phyloP scores from a whole-genome alignment of 2,888 invertebrate species.

The Cybosia mesomella region DNA sequence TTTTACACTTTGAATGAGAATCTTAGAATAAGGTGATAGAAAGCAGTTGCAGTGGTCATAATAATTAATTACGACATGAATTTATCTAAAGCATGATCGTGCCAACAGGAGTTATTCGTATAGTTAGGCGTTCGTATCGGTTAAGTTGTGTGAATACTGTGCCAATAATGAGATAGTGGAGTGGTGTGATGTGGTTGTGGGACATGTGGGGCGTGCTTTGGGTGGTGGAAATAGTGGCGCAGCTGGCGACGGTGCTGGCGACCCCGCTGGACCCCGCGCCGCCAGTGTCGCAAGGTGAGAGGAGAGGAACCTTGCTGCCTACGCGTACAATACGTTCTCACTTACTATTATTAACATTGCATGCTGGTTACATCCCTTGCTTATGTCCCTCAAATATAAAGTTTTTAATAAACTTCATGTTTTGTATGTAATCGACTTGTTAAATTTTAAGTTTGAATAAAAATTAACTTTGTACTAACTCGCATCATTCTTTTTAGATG shows the following conservation, averaged over 20 bases:
- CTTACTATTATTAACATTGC: slow-evolving; percentile 57
- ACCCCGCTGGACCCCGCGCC: slow-evolving; percentile 80
- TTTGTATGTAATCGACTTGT: neutral
- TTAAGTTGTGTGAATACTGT: slow-evolving; percentile 86
- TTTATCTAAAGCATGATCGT: slow-evolving; percentile 84
- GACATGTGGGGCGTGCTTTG: slow-evolving; percentile 85
- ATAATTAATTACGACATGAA: slow-evolving; percentile 73
- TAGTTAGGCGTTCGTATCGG: slow-evolving; percentile 84
- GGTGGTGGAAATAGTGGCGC: slow-evolving; percentile 76
- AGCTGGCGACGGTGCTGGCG: slow-evolving; percentile 73
- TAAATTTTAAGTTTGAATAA: neutral
- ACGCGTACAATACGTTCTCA: slow-evolving; percentile 52
- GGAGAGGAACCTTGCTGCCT: slow-evolving; percentile 76
- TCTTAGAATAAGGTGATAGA: slow-evolving; percentile 77
- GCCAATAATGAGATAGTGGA: slow-evolving; percentile 87
- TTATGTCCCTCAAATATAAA: neutral
- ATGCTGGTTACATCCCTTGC: slow-evolving; percentile 47
- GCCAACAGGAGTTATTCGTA: slow-evolving; percentile 82
- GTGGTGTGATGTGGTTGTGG: slow-evolving; percentile 86
- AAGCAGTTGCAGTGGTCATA: slow-evolving; percentile 59
- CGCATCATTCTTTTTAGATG: neutral
- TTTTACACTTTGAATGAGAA: slow-evolving; percentile 64
- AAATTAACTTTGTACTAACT: neutral
- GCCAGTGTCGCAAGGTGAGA: slow-evolving; percentile 80
- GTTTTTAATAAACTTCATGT: neutral